A percentile compares a stretch with the other conserved stretches of the same genome.
phyloP scores from a whole-genome alignment of 1,140 invertebrate species.

The Helicorthomorpha holstii region DNA sequence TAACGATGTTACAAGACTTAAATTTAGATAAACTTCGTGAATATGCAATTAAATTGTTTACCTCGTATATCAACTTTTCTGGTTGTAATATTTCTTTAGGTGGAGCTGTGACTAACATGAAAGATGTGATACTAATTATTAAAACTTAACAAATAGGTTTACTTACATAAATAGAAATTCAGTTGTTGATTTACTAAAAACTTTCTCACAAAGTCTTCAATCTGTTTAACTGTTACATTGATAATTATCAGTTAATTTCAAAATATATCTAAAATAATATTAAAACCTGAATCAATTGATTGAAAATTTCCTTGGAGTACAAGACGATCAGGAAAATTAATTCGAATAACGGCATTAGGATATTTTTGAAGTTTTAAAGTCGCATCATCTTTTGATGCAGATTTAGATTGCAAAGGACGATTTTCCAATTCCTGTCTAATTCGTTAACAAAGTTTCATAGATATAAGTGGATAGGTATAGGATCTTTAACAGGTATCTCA shows the following conservation, averaged over 20 bases:
- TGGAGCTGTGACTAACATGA: constrained; percentile 50
- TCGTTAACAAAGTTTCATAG: neutral
- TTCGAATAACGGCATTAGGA: constrained; percentile 49
- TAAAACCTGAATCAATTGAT: constrained; percentile 39
- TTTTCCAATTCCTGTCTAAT: constrained; percentile 32
- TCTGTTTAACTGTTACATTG: constrained; percentile 29
- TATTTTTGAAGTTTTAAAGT: constrained; percentile 45
- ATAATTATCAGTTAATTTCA: neutral
- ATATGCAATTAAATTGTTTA: neutral
- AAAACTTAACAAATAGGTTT: constrained; percentile 7
- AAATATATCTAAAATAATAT: neutral
- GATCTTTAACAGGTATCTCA: neutral
- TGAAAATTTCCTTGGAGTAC: constrained; percentile 62
- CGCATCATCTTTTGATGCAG: constrained; percentile 39
- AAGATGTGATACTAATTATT: constrained; percentile 15
- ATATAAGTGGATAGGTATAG: neutral
- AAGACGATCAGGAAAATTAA: constrained; percentile 61
- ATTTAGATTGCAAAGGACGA: constrained; percentile 45
- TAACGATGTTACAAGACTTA: neutral
- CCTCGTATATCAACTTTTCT: constrained; percentile 37
- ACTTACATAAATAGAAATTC: constrained; percentile 57
- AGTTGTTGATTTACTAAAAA: constrained; percentile 39
- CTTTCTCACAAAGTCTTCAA: constrained; percentile 48
- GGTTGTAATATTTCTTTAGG: constrained; percentile 44
- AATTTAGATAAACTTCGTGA: neutral